A percentile compares a stretch with the other conserved stretches of the same genome.
These are phyloP conservation scores for Spilarctia lutea DNA, from an alignment of 2,888 invertebrate genomes.

Conservation along the genomic window DNA sequence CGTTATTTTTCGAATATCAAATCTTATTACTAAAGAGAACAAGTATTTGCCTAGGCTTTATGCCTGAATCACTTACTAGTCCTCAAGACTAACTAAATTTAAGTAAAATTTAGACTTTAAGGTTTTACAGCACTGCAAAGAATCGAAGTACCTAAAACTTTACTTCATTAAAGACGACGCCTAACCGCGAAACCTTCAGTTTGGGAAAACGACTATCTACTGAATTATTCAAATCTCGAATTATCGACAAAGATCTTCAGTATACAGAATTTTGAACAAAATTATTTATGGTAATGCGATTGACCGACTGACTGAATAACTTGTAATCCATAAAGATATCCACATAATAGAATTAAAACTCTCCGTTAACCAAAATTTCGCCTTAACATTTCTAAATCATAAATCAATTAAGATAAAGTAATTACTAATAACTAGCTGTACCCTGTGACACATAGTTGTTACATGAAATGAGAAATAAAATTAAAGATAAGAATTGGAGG, in stretches of 20 bases:
- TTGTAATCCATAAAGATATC: constrained; percentile 37
- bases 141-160: constrained; percentile 58
- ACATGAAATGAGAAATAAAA: neutral
- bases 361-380: neutral
- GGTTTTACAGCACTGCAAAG: constrained; percentile 44
- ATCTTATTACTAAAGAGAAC: neutral
- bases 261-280: constrained; percentile 70
- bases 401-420: too few relatives aligned
- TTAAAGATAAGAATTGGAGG: too few relatives aligned
- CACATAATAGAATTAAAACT: constrained; percentile 26
- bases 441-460: too few relatives aligned
- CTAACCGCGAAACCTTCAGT: constrained; percentile 74
- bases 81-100: constrained; percentile 37
- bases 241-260: constrained; percentile 74
- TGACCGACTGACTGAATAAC: constrained; percentile 52
- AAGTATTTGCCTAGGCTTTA: neutral
- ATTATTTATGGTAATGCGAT: constrained; percentile 74
- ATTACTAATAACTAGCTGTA: too few relatives aligned
- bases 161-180: constrained; percentile 69
- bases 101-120: constrained; percentile 40
- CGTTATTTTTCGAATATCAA: neutral
- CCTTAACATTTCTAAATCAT: neutral
- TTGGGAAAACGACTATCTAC: constrained; percentile 77
- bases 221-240: constrained; percentile 80
- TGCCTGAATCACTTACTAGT: constrained; percentile 44